Conservation (phyloP, 2,113 vertebrate species). For the Lasiurus borealis region DNA sequence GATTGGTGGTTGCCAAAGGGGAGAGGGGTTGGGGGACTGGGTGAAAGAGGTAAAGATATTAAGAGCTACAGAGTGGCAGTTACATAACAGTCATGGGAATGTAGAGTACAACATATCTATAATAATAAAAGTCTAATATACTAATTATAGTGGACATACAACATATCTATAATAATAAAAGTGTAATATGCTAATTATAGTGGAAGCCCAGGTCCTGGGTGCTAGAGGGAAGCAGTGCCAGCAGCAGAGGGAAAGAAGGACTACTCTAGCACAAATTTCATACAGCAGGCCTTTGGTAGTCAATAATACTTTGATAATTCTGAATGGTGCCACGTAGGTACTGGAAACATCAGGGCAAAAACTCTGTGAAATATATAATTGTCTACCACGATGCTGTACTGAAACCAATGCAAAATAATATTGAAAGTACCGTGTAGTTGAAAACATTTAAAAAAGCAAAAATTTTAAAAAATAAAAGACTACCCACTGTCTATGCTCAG, state of each 20-base stretch:
- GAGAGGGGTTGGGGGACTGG: not conserved
- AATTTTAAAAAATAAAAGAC: not conserved
- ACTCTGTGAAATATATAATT: not conserved
- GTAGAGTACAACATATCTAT: not conserved
- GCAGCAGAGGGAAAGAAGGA: too few relatives aligned
- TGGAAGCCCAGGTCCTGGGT: too few relatives aligned
- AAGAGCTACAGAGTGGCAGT: not conserved
- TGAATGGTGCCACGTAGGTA: not conserved
- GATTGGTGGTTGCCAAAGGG: not conserved
- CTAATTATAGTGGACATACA: not conserved
- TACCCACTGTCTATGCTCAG: too few relatives aligned
- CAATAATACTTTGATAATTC: not conserved
- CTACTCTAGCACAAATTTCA: too few relatives aligned
- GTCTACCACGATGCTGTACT: not conserved
- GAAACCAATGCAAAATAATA: not conserved
- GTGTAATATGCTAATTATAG: too few relatives aligned
- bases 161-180: not conserved
- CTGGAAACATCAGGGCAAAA: not conserved
- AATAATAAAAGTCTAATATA: too few relatives aligned
- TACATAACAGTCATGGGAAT: not conserved
- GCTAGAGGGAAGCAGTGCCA: too few relatives aligned
- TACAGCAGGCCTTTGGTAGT: not conserved
- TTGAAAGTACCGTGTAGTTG: not conserved
- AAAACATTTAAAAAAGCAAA: not conserved
- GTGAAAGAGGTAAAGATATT: not conserved